These are phyloP conservation scores for Oegoconia quadripuncta DNA, from an alignment of 2,888 invertebrate species.

Conservation along the genomic window DNA sequence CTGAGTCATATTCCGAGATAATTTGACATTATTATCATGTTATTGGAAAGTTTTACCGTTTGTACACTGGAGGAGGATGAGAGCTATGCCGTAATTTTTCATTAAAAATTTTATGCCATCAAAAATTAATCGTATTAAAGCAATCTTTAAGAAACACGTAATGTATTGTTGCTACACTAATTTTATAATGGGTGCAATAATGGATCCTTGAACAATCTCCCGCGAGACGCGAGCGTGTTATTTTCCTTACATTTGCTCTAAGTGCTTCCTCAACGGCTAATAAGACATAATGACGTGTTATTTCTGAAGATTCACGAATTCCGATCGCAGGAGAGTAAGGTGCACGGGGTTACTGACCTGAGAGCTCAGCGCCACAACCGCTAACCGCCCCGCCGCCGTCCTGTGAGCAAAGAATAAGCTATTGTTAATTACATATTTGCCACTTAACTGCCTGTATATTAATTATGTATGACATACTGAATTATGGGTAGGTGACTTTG, in stretches of 20 bases:
- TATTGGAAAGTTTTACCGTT: constrained; percentile 31
- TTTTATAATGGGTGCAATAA: constrained; percentile 59
- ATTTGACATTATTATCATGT: constrained; percentile 45
- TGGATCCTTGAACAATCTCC: constrained; percentile 54
- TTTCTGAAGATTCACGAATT: constrained; percentile 74
- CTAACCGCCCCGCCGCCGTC: constrained; percentile 53
- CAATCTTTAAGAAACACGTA: constrained; percentile 6
- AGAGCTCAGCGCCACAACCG: constrained; percentile 50
- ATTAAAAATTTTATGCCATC: neutral
- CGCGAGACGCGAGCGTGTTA: constrained; percentile 53
- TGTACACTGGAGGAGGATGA: neutral
- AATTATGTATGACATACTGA: constrained; percentile 53
- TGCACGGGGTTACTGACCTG: constrained; percentile 69
- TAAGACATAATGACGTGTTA: constrained; percentile 73
- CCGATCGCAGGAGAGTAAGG: constrained; percentile 58
- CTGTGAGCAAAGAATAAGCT: constrained; percentile 61
- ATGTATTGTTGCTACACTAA: constrained; percentile 35
- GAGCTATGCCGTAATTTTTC: neutral
- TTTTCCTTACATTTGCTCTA: constrained; percentile 68
- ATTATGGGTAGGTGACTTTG: constrained; percentile 47
- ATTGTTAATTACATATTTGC: constrained; percentile 58
- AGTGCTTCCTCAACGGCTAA: constrained; percentile 71
- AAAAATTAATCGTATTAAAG: constrained; percentile 1
- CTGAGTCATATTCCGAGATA: constrained; percentile 41
- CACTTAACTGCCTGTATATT: constrained; percentile 49